Base-by-base conservation (phyloP, 2,888 invertebrate genomes). In the Brenthis hecate region DNA sequence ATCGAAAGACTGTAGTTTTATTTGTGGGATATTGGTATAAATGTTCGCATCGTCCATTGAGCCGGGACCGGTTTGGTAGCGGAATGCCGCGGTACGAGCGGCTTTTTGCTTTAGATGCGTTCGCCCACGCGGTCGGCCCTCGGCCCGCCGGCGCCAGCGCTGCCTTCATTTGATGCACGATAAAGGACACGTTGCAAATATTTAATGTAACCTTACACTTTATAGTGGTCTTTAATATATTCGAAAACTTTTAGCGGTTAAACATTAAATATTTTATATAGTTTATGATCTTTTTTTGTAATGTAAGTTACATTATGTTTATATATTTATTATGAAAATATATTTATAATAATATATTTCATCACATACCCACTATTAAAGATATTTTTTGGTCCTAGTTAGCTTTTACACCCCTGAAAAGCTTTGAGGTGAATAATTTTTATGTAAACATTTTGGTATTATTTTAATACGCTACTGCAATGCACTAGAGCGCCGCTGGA, bases 61-160 rank as follows among this genome's bases (percentile, higher is more conserved):
- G 85, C 75, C 70, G 70, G 78, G 85, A 91, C 91, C 91, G 91
- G 92, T 91, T 90, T 79, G 79, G 81, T 76, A 79, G 79, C 80
- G 91, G 91, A 91, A 91, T 91, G 91, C 88, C 84, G 85, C 82
- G 77, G 79, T 78, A 79, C 82, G 79, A 82, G 81, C 87, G 86
- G 87, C 86, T 88, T 89, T 89, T 89, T 89, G 89, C 87, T 83
- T 84, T 70, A 72, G 84, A 78, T 84, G 84, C 86, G 84, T 80
- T 83, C 74, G 81, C 88, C 89, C 87, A 88, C 88, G 87, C 89
- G 87, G 81, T 74, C 83, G 79, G 77, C 74, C 73, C 73, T 70
- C 76, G 77, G 76, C 77, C 75, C 76, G 77, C 79, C 82, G 80
- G 84, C 75, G 76, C 84, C 81, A 83, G 78, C 78, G 80, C 81